Conservation (phyloP, 2,113 vertebrate species). For the Seriola quinqueradiata region DNA sequence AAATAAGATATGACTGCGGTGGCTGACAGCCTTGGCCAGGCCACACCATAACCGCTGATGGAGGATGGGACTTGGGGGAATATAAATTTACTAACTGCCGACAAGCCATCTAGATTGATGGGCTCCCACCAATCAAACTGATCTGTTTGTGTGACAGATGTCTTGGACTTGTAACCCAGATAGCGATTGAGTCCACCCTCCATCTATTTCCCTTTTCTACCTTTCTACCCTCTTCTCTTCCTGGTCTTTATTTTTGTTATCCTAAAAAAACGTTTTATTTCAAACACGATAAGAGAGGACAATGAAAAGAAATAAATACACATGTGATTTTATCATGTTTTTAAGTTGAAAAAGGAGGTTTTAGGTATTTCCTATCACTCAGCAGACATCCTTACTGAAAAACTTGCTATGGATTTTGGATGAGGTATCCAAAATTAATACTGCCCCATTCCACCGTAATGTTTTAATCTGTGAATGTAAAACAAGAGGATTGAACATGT, state of each 20-base stretch:
- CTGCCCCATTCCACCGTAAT: not conserved
- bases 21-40: constrained; percentile 72
- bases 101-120: constrained; percentile 80
- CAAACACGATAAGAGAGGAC: not conserved
- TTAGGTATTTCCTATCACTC: not conserved
- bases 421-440: too few relatives aligned
- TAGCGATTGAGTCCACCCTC: constrained; percentile 61
- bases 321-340: not conserved
- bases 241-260: constrained; percentile 5
- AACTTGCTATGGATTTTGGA: not conserved
- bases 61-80: constrained; percentile 75
- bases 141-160: constrained; percentile 83
- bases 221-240: not conserved
- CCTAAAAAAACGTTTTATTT: not conserved
- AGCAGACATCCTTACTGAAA: not conserved
- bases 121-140: constrained; percentile 79
- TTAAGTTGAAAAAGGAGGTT: not conserved
- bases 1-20: constrained; percentile 64
- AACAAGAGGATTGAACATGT: too few relatives aligned
- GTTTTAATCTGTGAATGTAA: not conserved
- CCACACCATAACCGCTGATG: constrained; percentile 62
- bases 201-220: constrained; percentile 12
- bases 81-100: constrained; percentile 80
- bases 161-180: constrained; percentile 74
- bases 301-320: not conserved